Conservation (phyloP, 2,888 invertebrate species). For the Harpalus rufipes region DNA sequence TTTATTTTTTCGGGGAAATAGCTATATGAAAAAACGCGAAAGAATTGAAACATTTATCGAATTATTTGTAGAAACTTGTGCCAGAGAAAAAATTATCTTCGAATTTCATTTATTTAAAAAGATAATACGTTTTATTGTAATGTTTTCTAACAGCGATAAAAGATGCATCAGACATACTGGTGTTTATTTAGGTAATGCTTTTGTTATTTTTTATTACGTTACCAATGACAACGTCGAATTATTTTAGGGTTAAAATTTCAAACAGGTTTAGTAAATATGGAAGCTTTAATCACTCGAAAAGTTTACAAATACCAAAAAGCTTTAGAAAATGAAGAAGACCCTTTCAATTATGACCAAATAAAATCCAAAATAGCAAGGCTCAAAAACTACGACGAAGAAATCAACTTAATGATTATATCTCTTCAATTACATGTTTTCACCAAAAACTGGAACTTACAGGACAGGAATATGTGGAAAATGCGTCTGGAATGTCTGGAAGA, state of each 20-base stretch:
- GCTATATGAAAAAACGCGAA: background rate
- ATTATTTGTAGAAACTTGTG: background rate
- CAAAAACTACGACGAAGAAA: conserved; percentile 12
- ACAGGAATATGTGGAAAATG: conserved; percentile 2
- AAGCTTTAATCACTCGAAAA: background rate
- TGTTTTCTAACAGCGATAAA: background rate
- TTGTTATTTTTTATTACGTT: no score
- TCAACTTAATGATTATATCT: conserved; percentile 15
- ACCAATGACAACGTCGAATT: background rate
- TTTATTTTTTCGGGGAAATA: background rate
- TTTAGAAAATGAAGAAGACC: background rate
- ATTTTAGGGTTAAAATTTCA: conserved; percentile 43
- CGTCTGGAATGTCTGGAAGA: conserved; percentile 20
- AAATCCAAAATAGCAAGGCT: conserved; percentile 7
- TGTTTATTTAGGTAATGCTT: conserved; percentile 34
- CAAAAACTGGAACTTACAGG: background rate
- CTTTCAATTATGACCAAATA: background rate
- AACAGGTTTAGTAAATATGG: conserved; percentile 23
- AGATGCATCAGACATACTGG: conserved; percentile 49
- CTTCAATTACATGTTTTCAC: conserved; percentile 13
- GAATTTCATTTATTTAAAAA: conserved; percentile 12
- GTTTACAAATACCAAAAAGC: background rate
- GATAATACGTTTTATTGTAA: conserved; percentile 11
- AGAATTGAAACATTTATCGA: conserved; percentile 48
- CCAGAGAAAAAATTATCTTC: conserved; percentile 32